Base-by-base conservation (phyloP, 2,113 vertebrate species). In the Anolis sagrei region DNA sequence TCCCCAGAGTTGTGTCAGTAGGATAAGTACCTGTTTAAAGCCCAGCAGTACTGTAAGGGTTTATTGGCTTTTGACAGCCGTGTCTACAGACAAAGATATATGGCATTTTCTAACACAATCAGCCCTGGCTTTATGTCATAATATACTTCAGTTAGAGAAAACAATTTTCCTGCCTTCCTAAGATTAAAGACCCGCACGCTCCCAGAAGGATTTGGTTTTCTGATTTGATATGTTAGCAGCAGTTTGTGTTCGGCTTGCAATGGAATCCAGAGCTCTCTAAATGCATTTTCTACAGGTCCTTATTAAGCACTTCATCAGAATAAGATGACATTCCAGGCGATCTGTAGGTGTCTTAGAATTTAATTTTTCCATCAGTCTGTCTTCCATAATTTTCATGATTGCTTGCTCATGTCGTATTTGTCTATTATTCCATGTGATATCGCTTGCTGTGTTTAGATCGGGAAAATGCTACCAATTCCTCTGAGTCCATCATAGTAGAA, bases 321-420 rank as follows among this genome's bases (percentile, higher is more conserved):
- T 54, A 77, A 88, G 58, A 34, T 0, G 51, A 64, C 86, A 78
- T 87, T 88, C 81, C 82, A 81, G 49, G 54, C 76, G 80, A 66
- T 88, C 83, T 90, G 77, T 90, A 79, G 70, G 85, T 87, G 79
- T 1, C 23, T 93, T 82, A 77, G 85, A 93, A 87, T 89, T 89
- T 78, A 92, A 86, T 79, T 88, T 92, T 91, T 91, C 78, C 69
- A 18, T 92, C 88, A 91, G 3, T 86, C 75, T 90, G 85, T 29
- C 54, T 90, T 87, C 89, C 27, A 49, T 81, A 76, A 91, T 95
- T 95, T 94, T 81, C 80, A 90, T 90, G 94, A 93, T 88, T 84
- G 86, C 79, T 90, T 94, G 88, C 88, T 94, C 48, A 32, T 36
- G 84, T 36, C 51, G 83, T 21, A 61, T 90, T 93, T 93, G 61